Evolutionary conservation across 2,113 vertebrate species (phyloP).

Genomic region (Dicrurus megarhynchus): DNA sequence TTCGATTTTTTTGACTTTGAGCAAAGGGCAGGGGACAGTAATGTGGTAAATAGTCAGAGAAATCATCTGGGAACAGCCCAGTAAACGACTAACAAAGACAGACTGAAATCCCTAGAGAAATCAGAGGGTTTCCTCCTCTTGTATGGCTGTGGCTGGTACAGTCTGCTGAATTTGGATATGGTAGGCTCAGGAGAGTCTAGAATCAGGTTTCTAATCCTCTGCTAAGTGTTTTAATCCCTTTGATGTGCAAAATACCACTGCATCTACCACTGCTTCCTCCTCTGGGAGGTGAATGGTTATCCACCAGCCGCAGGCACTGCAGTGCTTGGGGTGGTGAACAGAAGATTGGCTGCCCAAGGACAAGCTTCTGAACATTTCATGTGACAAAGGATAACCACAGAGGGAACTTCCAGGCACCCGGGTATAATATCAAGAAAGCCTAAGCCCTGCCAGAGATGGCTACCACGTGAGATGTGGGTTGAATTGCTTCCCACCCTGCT

Average conservation of each 20-base stretch:
- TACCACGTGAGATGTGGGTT: not conserved
- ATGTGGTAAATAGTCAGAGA: not conserved
- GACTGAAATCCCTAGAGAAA: not conserved
- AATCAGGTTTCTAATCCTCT: constrained; percentile 29
- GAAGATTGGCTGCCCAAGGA: not conserved
- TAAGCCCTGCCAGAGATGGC: not conserved
- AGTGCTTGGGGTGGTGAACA: not conserved
- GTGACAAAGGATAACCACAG: not conserved
- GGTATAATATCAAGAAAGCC: not conserved
- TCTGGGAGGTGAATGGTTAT: not conserved
- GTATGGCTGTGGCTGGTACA: not conserved
- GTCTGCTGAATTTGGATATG: not conserved
- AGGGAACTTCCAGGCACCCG: not conserved
- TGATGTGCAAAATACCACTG: constrained; percentile 22
- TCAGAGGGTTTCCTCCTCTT: not conserved
- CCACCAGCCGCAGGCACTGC: not conserved
- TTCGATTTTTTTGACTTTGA: not conserved
- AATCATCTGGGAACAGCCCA: not conserved
- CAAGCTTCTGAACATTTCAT: not conserved
- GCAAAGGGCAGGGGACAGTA: not conserved
- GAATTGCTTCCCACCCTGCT: not conserved
- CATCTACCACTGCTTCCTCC: not conserved
- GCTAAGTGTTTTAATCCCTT: constrained; percentile 13
- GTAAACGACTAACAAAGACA: not conserved
- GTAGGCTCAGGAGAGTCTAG: not conserved